Conservation (phyloP, 2,113 vertebrate genomes). For the Menura novaehollandiae region DNA sequence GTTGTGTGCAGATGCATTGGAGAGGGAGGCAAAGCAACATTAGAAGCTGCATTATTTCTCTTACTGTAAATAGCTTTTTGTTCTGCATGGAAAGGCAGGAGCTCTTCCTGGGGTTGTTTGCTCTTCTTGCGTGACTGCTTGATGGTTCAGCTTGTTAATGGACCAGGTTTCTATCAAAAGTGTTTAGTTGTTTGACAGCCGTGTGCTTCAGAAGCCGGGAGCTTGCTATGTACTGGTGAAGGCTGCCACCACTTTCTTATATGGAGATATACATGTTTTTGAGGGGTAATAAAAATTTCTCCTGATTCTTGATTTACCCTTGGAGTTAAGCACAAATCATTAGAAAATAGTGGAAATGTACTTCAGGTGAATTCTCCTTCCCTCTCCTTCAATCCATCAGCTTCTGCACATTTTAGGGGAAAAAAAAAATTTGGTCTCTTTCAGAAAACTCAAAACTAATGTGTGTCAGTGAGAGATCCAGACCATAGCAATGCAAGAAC, state of each 20-base stretch:
- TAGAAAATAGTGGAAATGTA: not conserved
- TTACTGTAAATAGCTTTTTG: slow-evolving; percentile 2
- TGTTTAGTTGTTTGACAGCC: not conserved
- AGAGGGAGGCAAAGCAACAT: not conserved
- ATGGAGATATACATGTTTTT: not conserved
- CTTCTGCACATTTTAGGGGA: not conserved
- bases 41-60: not conserved
- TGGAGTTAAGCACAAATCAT: not conserved
- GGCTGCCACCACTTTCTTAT: not conserved
- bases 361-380: not conserved
- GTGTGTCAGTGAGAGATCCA: not conserved
- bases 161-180: not conserved
- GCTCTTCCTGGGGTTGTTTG: not conserved
- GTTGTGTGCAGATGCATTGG: not conserved
- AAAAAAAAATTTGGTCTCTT: not conserved
- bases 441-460: not conserved
- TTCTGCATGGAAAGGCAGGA: not conserved
- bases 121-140: not conserved
- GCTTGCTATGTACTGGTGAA: not conserved
- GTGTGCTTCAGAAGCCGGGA: not conserved
- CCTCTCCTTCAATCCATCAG: not conserved
- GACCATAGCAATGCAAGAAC: not conserved
- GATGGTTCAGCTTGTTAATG: not conserved
- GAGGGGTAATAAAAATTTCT: not conserved
- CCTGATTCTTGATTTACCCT: not conserved